phyloP scores from a whole-genome alignment of 1,140 invertebrate species.

The Stenopsyche tienmushanensis region DNA sequence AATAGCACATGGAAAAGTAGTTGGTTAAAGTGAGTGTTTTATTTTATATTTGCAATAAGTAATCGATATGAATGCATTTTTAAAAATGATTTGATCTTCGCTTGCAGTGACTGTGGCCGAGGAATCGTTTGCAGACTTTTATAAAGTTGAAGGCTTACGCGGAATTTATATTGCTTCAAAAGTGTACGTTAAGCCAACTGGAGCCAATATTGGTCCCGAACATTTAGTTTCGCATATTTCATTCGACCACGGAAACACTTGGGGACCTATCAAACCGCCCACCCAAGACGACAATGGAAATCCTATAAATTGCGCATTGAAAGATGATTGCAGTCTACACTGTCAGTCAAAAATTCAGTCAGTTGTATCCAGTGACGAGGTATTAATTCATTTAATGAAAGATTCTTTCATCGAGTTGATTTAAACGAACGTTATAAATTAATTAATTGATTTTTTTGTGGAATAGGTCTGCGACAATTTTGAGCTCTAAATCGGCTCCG shows the following conservation, averaged over 20 bases:
- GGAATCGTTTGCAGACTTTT: slow-evolving; percentile 84
- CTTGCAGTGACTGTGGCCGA: slow-evolving; percentile 71
- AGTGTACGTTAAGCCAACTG: slow-evolving; percentile 59
- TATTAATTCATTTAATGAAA: slow-evolving; percentile 32
- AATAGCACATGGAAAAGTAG: slow-evolving; percentile 76
- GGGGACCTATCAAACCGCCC: slow-evolving; percentile 72
- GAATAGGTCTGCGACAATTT: slow-evolving; percentile 68
- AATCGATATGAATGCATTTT: neutral
- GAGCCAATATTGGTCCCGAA: slow-evolving; percentile 65
- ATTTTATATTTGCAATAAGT: slow-evolving; percentile 8
- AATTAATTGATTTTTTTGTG: neutral
- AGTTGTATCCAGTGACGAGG: slow-evolving; percentile 76
- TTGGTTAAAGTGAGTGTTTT: slow-evolving; percentile 76
- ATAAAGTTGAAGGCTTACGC: slow-evolving; percentile 81
- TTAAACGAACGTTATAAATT: neutral
- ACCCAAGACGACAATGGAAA: slow-evolving; percentile 65
- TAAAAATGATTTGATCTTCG: slow-evolving; percentile 3
- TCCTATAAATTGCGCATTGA: slow-evolving; percentile 61
- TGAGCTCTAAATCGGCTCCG: slow-evolving; percentile 83
- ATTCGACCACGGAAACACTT: slow-evolving; percentile 84
- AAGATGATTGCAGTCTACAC: slow-evolving; percentile 78
- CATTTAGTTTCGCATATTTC: slow-evolving; percentile 80
- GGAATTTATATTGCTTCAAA: slow-evolving; percentile 90
- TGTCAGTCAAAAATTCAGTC: slow-evolving; percentile 82
- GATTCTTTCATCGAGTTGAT: neutral